phyloP scores from a whole-genome alignment of 1,140 invertebrate genomes.

The Trissolcus basalis region DNA sequence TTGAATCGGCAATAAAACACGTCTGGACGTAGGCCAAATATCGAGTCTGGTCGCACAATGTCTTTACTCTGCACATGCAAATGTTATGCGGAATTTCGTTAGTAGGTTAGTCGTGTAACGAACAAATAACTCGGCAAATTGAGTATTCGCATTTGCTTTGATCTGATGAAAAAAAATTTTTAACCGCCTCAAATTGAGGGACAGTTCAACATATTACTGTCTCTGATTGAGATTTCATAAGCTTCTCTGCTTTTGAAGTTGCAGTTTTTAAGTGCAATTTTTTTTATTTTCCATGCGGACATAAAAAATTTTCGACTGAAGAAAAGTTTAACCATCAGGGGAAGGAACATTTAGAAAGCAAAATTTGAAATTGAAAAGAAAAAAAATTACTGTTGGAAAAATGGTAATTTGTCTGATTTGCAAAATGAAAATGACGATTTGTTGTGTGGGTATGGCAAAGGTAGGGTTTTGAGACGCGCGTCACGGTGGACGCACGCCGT shows the following conservation, averaged over 20 bases:
- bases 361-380: background rate
- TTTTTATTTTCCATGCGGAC: too few relatives aligned
- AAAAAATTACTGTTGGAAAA: conserved; percentile 7
- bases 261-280: too few relatives aligned
- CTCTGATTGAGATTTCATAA: too few relatives aligned
- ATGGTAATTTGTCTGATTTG: conserved; percentile 4
- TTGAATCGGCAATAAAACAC: conserved; percentile 57
- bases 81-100: conserved; percentile 42
- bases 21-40: conserved; percentile 53
- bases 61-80: conserved; percentile 43
- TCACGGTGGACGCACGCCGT: conserved; percentile 57
- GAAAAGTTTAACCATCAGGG: too few relatives aligned
- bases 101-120: conserved; percentile 32
- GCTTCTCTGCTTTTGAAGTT: too few relatives aligned
- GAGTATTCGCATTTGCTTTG: background rate
- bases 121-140: conserved; percentile 10
- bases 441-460: conserved; percentile 36
- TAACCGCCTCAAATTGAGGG: too few relatives aligned
- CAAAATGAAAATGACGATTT: conserved; percentile 16
- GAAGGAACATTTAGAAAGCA: too few relatives aligned
- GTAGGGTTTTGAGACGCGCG: conserved; percentile 51
- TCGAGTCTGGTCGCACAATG: conserved; percentile 55
- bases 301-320: too few relatives aligned
- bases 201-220: too few relatives aligned
- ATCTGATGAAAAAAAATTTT: too few relatives aligned